These are phyloP conservation scores for Colletes collaris DNA, from an alignment of 2,888 invertebrate species.

Conservation along the genomic window DNA sequence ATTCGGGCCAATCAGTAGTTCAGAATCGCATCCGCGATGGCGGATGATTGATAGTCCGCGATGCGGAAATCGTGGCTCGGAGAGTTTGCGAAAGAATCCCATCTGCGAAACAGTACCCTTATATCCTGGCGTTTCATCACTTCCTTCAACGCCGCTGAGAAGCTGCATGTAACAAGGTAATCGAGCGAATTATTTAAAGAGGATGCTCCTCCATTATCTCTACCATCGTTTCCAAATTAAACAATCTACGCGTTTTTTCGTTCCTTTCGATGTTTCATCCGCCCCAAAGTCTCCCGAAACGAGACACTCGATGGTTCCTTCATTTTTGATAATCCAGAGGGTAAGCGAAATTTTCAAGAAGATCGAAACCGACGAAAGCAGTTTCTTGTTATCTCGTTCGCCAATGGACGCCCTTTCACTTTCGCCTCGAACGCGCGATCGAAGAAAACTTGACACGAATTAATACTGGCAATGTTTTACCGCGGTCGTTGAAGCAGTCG, in stretches of 20 bases:
- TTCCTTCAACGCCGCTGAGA: conserved; percentile 42
- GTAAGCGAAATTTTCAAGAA: no score
- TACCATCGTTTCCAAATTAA: conserved; percentile 5
- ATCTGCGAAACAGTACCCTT: conserved; percentile 63
- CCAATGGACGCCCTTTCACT: no score
- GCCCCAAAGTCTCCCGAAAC: no score
- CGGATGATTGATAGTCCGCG: conserved; percentile 66
- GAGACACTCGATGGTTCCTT: no score
- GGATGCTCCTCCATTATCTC: neutral
- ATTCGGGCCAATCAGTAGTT: conserved; percentile 68
- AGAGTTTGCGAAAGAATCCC: conserved; percentile 64
- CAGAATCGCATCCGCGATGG: conserved; percentile 65
- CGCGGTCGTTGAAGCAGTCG: conserved; percentile 24
- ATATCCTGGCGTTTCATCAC: conserved; percentile 61
- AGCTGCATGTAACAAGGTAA: conserved; percentile 50
- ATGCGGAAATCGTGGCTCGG: conserved; percentile 67
- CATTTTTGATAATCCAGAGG: no score
- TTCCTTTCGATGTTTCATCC: no score
- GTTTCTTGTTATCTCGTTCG: no score
- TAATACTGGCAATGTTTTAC: conserved; percentile 22
- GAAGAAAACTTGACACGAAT: conserved; percentile 10
- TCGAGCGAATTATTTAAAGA: conserved; percentile 45
- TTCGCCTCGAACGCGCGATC: no score
- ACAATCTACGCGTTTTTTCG: no score
- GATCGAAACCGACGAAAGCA: no score